Conservation (phyloP, 2,797 vertebrate species). For the Eurystomus glaucurus region DNA sequence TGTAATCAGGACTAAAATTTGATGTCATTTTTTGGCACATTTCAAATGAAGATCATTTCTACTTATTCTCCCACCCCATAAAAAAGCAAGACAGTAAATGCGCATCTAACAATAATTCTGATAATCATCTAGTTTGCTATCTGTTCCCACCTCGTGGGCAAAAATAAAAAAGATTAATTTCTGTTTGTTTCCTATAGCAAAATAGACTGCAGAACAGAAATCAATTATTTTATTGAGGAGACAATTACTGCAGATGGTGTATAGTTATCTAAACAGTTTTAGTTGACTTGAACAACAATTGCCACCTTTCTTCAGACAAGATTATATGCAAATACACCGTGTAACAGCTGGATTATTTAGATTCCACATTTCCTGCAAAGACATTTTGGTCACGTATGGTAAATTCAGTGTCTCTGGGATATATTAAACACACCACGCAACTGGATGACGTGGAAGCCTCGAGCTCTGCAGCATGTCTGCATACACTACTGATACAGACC, state of each 20-base stretch:
- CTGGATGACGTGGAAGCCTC: not conserved
- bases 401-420: not conserved
- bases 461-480: not conserved
- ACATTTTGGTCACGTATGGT: not conserved
- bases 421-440: not conserved
- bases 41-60: not conserved
- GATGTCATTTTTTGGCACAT: not conserved
- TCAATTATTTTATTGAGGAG: not conserved
- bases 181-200: not conserved
- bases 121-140: not conserved
- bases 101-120: not conserved
- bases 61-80: not conserved
- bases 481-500: not conserved
- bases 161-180: not conserved
- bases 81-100: not conserved
- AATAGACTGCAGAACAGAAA: not conserved
- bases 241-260: not conserved
- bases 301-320: not conserved
- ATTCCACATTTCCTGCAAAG: not conserved
- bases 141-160: rapidly evolving
- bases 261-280: not conserved
- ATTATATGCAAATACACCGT: not conserved
- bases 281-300: not conserved
- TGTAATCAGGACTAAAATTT: not conserved
- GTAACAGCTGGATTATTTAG: not conserved